Evolutionary conservation across 2,797 vertebrate species (phyloP).

Genomic region (Gymnothorax javanicus): DNA sequence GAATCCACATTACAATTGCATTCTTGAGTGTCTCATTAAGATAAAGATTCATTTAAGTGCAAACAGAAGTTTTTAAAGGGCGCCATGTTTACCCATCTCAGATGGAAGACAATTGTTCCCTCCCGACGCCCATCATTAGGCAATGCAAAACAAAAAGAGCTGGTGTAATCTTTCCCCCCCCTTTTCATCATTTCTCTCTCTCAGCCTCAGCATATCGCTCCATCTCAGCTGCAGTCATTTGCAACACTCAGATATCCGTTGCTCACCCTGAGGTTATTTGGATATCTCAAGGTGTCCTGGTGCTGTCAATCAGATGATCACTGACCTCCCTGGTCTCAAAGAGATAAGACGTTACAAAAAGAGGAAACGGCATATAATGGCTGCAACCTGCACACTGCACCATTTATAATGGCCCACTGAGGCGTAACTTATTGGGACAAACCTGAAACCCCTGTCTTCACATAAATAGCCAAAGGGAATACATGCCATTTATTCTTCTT

Average conservation of each 20-base stretch:
- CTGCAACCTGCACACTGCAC: slow-evolving; percentile 52
- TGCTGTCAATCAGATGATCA: slow-evolving; percentile 74
- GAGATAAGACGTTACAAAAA: slow-evolving; percentile 67
- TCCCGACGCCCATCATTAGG: slow-evolving; percentile 47
- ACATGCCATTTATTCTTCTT: slow-evolving; percentile 43
- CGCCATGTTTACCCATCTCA: slow-evolving; percentile 5
- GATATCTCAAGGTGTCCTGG: slow-evolving; percentile 66
- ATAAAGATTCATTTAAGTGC: slow-evolving; percentile 38
- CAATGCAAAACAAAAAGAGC: slow-evolving; percentile 52
- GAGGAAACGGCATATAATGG: slow-evolving; percentile 64
- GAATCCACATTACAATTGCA: neutral
- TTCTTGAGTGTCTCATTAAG: slow-evolving; percentile 60
- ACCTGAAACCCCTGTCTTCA: slow-evolving; percentile 49
- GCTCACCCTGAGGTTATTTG: slow-evolving; percentile 66
- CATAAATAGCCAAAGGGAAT: slow-evolving; percentile 53
- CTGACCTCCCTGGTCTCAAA: slow-evolving; percentile 60
- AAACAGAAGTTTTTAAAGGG: slow-evolving; percentile 34
- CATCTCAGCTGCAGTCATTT: slow-evolving; percentile 47
- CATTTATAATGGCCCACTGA: slow-evolving; percentile 61
- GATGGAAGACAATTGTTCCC: slow-evolving; percentile 34
- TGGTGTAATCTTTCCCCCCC: slow-evolving; percentile 45
- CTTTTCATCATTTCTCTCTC: slow-evolving; percentile 42
- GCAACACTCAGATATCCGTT: slow-evolving; percentile 56
- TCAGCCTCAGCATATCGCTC: slow-evolving; percentile 39
- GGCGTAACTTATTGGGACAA: slow-evolving; percentile 64